phyloP scores from a whole-genome alignment of 2,888 invertebrate species.

The Eucera pruinosa region DNA sequence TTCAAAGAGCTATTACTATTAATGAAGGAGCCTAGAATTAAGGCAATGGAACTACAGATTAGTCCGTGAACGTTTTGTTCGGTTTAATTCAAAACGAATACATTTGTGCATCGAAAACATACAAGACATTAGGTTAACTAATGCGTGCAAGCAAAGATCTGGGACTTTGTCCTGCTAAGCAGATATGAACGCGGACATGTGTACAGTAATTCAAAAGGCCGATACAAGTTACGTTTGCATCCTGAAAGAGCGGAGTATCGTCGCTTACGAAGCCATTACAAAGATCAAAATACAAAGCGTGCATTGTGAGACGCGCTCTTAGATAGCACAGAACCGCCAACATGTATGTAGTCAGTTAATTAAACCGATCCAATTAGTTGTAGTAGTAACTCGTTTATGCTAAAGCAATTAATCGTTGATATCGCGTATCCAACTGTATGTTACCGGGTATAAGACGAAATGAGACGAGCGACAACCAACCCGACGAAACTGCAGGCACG shows the following conservation, averaged over 20 bases:
- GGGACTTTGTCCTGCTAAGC: slow-evolving; percentile 13
- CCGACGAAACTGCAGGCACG: not conserved
- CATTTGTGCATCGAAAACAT: not conserved
- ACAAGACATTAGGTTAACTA: not conserved
- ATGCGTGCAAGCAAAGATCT: slow-evolving; percentile 13
- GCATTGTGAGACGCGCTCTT: slow-evolving; percentile 29
- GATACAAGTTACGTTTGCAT: not conserved
- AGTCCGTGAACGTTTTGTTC: not conserved
- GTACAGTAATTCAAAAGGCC: slow-evolving; percentile 16
- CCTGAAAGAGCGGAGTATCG: not conserved
- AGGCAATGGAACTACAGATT: not conserved
- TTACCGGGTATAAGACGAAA: not conserved
- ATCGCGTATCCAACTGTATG: slow-evolving; percentile 7
- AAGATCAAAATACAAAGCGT: slow-evolving; percentile 46
- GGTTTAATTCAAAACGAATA: not conserved
- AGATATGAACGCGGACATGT: slow-evolving; percentile 4
- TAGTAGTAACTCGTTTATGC: slow-evolving; percentile 40
- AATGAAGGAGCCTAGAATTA: too few species aligned
- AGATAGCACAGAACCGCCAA: slow-evolving; percentile 5
- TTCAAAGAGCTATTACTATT: too few species aligned
- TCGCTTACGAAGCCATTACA: slow-evolving; percentile 27
- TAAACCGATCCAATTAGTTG: slow-evolving; percentile 47
- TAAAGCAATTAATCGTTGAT: slow-evolving; percentile 44
- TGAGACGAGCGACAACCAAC: not conserved
- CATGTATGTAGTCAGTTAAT: slow-evolving; percentile 34